These are phyloP conservation scores for Chelon auratus DNA, from an alignment of 2,797 vertebrate species.

Conservation along the genomic window DNA sequence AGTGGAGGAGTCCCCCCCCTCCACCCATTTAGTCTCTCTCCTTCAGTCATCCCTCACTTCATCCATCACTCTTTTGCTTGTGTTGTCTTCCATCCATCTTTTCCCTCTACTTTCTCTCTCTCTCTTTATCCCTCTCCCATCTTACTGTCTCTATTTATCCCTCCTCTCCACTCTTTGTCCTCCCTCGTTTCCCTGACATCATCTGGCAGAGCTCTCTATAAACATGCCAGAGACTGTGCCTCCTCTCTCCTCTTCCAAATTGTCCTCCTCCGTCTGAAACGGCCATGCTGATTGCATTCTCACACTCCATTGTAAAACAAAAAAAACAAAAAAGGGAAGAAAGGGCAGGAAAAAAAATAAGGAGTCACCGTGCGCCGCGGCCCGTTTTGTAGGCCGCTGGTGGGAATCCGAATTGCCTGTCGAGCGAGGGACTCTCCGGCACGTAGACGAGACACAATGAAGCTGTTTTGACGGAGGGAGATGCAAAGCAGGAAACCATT, in stretches of 20 bases:
- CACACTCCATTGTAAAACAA: constrained; percentile 66
- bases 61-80: constrained; percentile 51
- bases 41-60: constrained; percentile 45
- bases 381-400: constrained; percentile 40
- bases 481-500: constrained; percentile 31
- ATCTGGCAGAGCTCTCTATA: constrained; percentile 64
- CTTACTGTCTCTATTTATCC: constrained; percentile 39
- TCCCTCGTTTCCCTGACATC: neutral
- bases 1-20: constrained; percentile 31
- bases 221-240: constrained; percentile 65
- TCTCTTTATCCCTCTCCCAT: constrained; percentile 12
- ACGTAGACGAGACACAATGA: constrained; percentile 43
- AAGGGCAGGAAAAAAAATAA: neutral
- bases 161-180: constrained; percentile 15
- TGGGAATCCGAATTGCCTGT: constrained; percentile 63
- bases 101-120: neutral
- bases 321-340: neutral
- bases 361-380: neutral
- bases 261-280: constrained; percentile 63
- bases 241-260: constrained; percentile 56
- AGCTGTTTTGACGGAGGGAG: constrained; percentile 59
- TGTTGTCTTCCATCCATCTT: constrained; percentile 36
- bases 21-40: constrained; percentile 9
- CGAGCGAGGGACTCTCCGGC: constrained; percentile 41
- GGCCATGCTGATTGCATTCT: constrained; percentile 71